Evolutionary conservation across 2,797 vertebrate species (phyloP).

Genomic region (Otolemur crassicaudatus): DNA sequence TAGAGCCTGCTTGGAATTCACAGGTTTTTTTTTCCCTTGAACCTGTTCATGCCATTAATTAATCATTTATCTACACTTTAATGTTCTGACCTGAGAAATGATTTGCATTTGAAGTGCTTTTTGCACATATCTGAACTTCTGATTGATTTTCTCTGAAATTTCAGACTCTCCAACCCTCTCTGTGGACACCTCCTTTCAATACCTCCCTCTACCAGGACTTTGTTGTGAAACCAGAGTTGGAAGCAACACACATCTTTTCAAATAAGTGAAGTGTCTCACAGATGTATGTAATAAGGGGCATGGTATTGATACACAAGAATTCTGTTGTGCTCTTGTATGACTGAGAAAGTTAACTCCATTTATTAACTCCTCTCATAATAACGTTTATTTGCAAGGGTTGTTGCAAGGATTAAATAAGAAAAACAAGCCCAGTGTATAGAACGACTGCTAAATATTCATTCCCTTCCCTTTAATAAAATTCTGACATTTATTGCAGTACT

Average conservation of each 20-base stretch:
- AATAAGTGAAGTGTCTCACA: not conserved
- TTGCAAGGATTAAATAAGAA: not conserved
- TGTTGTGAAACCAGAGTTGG: not conserved
- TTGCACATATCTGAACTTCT: not conserved
- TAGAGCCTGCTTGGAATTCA: not conserved
- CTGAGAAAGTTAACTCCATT: not conserved
- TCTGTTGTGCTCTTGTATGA: not conserved
- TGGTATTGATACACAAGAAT: not conserved
- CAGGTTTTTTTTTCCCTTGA: not conserved
- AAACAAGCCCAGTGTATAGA: not conserved
- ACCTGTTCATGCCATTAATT: not conserved
- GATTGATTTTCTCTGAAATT: not conserved
- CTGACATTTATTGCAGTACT: not conserved
- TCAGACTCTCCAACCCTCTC: not conserved
- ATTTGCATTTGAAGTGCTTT: not conserved
- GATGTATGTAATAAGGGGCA: not conserved
- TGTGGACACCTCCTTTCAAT: not conserved
- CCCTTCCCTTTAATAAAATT: not conserved
- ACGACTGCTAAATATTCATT: not conserved
- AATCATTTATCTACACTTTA: not conserved
- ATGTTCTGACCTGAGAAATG: not conserved
- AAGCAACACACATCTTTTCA: not conserved
- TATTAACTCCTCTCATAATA: not conserved
- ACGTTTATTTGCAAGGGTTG: not conserved
- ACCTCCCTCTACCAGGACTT: not conserved